Percentiles rank a stretch among this genome's conserved stretches.
phyloP scores from a whole-genome alignment of 2,888 invertebrate genomes.

The Myopa tessellatipennis region DNA sequence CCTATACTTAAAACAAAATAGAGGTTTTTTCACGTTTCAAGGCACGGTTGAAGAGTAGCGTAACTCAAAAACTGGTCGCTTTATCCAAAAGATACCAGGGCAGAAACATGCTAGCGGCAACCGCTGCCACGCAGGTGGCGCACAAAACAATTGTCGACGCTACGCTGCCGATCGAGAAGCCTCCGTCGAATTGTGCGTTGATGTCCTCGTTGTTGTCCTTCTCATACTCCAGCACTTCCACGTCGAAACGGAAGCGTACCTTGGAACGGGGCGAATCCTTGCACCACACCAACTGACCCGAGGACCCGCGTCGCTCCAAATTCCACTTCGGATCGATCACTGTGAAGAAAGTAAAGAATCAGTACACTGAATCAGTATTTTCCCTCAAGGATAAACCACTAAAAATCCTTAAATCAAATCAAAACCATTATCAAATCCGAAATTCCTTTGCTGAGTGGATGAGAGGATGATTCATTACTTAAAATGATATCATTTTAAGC shows the following conservation, averaged over 20 bases:
- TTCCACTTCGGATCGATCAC: conserved; percentile 68
- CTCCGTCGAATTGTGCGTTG: conserved; percentile 53
- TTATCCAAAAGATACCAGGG: conserved; percentile 67
- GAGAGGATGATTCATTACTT: too few relatives aligned
- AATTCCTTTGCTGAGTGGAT: too few relatives aligned
- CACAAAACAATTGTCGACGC: conserved; percentile 63
- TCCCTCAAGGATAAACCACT: background rate
- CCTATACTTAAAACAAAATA: background rate
- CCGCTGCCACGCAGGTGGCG: conserved; percentile 65
- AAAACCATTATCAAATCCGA: background rate
- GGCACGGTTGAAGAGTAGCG: background rate
- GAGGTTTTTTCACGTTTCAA: too few relatives aligned
- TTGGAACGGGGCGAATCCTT: conserved; percentile 66
- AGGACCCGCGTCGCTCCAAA: conserved; percentile 67
- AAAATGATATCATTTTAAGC: too few relatives aligned
- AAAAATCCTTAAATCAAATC: background rate
- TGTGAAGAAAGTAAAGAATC: conserved; percentile 44
- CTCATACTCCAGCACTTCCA: conserved; percentile 68
- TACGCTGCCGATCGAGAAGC: conserved; percentile 56
- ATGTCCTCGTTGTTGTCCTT: conserved; percentile 66
- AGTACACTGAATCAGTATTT: background rate
- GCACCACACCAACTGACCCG: conserved; percentile 68
- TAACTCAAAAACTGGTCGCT: conserved; percentile 46
- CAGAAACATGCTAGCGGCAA: conserved; percentile 64
- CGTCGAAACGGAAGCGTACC: conserved; percentile 69